Evolutionary conservation across 2,797 vertebrate genomes (phyloP).

Genomic region (Sebastolobus alascanus): DNA sequence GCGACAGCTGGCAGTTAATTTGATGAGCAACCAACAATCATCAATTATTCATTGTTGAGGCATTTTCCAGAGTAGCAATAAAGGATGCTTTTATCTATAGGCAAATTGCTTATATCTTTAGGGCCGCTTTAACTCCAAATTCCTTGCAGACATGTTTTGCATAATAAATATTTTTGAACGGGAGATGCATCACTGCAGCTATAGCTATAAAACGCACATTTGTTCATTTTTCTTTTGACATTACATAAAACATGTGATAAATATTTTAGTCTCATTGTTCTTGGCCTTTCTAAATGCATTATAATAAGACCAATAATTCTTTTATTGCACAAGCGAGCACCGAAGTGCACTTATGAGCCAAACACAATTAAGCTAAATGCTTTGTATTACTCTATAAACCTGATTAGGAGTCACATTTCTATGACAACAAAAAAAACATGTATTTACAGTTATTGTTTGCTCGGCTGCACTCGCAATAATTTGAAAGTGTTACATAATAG

Average conservation of each 20-base stretch:
- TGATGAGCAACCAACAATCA: constrained; percentile 58
- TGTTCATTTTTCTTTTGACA: constrained; percentile 48
- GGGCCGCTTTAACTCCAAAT: constrained; percentile 40
- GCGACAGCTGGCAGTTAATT: constrained; percentile 62
- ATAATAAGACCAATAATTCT: constrained; percentile 55
- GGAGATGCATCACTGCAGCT: constrained; percentile 3
- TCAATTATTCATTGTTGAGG: constrained; percentile 71
- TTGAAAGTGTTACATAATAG: constrained; percentile 43
- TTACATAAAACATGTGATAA: constrained; percentile 49
- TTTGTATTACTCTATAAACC: constrained; percentile 54
- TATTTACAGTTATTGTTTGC: constrained; percentile 39
- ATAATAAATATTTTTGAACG: constrained; percentile 45
- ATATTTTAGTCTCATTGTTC: constrained; percentile 63
- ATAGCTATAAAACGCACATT: constrained; percentile 29
- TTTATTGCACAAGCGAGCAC: constrained; percentile 40
- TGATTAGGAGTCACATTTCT: constrained; percentile 55
- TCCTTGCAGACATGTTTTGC: constrained; percentile 44
- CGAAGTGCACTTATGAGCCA: constrained; percentile 63
- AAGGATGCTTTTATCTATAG: constrained; percentile 58
- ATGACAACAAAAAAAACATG: constrained; percentile 46
- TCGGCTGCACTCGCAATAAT: constrained; percentile 23
- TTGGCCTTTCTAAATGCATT: constrained; percentile 39
- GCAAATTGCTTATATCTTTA: constrained; percentile 46
- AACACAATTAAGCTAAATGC: constrained; percentile 63
- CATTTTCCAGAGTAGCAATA: constrained; percentile 53